Conservation (phyloP, 2,797 vertebrate species). For the Anisognathus igniventris region DNA sequence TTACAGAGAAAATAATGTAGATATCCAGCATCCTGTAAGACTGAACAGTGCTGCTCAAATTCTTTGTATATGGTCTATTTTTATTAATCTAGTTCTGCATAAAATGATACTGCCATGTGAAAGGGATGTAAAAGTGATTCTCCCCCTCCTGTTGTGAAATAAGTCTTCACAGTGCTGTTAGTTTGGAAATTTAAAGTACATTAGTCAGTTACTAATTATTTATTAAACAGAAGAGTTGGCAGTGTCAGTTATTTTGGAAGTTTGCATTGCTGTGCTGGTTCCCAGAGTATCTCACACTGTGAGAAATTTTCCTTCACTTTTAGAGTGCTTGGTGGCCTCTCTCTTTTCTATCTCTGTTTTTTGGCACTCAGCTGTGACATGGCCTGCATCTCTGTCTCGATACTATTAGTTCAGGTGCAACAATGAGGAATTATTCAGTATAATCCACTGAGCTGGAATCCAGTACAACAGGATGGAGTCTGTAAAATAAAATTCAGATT, state of each 20-base stretch:
- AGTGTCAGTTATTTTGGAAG: not conserved
- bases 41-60: not conserved
- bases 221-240: not conserved
- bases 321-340: not conserved
- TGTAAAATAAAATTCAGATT: not conserved
- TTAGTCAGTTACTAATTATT: slow-evolving; percentile 24
- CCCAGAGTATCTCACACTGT: not conserved
- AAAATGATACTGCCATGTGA: not conserved
- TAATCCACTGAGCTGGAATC: not conserved
- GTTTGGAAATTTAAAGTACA: not conserved
- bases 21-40: not conserved
- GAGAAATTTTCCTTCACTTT: not conserved
- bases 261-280: not conserved
- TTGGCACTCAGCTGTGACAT: not conserved
- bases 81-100: not conserved
- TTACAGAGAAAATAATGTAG: not conserved
- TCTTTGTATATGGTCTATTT: not conserved
- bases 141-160: not conserved
- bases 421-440: not conserved
- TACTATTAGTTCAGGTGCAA: not conserved
- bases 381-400: not conserved
- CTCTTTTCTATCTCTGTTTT: not conserved
- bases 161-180: not conserved
- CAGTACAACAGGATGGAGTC: not conserved
- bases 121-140: not conserved